Evolutionary conservation across 2,888 invertebrate genomes (phyloP).

Genomic region (Napeogenes inachia): DNA sequence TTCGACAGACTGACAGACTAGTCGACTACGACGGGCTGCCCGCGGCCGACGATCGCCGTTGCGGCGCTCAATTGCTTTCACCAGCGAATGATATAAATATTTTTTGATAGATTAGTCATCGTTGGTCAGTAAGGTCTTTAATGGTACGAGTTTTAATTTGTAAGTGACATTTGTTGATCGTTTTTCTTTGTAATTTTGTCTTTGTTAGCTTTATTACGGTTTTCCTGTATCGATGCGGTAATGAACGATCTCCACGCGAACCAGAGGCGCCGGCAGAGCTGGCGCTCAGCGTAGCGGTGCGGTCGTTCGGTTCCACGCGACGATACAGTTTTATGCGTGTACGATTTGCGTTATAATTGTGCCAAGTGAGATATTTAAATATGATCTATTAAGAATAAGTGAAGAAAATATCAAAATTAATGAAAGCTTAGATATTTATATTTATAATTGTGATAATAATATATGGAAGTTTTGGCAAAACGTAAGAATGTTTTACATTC

Average conservation of each 20-base stretch:
- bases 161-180: slow-evolving; percentile 75
- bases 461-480: slow-evolving; percentile 74
- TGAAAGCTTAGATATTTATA: slow-evolving; percentile 71
- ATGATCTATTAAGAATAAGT: slow-evolving; percentile 75
- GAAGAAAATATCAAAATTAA: slow-evolving; percentile 73
- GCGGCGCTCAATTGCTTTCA: slow-evolving; percentile 13
- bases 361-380: slow-evolving; percentile 75
- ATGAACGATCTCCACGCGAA: slow-evolving; percentile 24
- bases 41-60: slow-evolving; percentile 13
- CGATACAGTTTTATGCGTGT: slow-evolving; percentile 57
- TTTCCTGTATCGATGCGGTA: slow-evolving; percentile 53
- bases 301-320: slow-evolving; percentile 33
- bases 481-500: slow-evolving; percentile 58
- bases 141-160: slow-evolving; percentile 72
- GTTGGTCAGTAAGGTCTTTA: slow-evolving; percentile 64
- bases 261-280: slow-evolving; percentile 33
- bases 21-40: slow-evolving; percentile 13
- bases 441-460: slow-evolving; percentile 74
- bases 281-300: slow-evolving; percentile 53
- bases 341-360: slow-evolving; percentile 73
- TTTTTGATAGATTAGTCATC: slow-evolving; percentile 67
- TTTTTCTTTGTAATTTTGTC: slow-evolving; percentile 73
- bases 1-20: slow-evolving; percentile 17
- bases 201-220: slow-evolving; percentile 74
- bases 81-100: slow-evolving; percentile 29